Evolutionary conservation across 2,113 vertebrate species (phyloP).

Genomic region (Dasyprocta punctata): DNA sequence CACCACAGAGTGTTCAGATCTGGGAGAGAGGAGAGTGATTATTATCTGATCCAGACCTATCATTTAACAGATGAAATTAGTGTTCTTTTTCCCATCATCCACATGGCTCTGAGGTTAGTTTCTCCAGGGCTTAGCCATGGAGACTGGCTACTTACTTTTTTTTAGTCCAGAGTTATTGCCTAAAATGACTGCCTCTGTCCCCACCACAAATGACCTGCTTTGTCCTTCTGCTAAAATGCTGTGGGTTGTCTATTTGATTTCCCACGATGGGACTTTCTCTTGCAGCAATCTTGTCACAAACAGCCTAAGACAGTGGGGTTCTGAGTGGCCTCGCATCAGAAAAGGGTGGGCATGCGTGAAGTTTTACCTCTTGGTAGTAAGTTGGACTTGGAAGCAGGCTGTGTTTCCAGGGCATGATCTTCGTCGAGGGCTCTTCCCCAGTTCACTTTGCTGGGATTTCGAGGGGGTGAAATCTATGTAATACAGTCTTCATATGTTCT

Average conservation of each 20-base stretch:
- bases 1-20: conserved; percentile 34
- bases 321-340: not conserved
- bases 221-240: conserved; percentile 5
- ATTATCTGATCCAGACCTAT: conserved; percentile 75
- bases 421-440: accelerated
- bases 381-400: not conserved
- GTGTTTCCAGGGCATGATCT: not conserved
- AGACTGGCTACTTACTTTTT: not conserved
- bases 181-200: conserved; percentile 75
- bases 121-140: conserved; percentile 54
- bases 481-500: not conserved
- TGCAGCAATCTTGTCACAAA: not conserved
- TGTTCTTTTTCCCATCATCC: conserved; percentile 65
- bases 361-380: not conserved
- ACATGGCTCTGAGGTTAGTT: conserved; percentile 62
- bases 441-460: not conserved
- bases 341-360: accelerated
- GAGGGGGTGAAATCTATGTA: not conserved
- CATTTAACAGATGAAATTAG: conserved; percentile 77
- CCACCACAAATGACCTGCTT: conserved; percentile 73
- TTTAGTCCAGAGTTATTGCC: conserved; percentile 28
- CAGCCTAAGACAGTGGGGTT: not conserved
- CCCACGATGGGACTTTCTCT: not conserved
- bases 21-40: conserved; percentile 41
- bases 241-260: conserved; percentile 20